Base-by-base conservation (phyloP, 2,888 invertebrate genomes). In the Dichetophora obliterata region DNA sequence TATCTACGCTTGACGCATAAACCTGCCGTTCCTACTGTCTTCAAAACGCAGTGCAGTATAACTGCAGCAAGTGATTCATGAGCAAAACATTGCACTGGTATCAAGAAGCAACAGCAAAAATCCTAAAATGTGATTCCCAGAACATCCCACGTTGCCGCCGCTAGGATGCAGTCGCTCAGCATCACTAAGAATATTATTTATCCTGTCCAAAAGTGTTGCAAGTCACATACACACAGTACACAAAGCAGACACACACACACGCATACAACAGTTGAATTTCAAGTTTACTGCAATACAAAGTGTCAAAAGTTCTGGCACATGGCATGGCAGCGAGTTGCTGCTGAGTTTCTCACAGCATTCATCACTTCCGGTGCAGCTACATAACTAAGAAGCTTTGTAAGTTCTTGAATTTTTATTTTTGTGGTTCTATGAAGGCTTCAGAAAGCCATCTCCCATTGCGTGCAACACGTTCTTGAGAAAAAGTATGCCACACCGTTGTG, bases 181-280 rank as follows among this genome's bases (percentile, higher is more conserved):
- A 61, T 72, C 72, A 72, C 61, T 59, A 24, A n/a, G 27, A 72
- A 61, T 72, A 72, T 72, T 72, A 72, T 72, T 72, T 72, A 72
- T 72, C 61, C 72, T 72, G 61, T 72, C 61, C 43, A 61, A 61
- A 59, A 61, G 61, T 48, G 61, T 57, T 57, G 24, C 69, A 54
- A 68, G 52, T 8, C 54, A 54, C 48, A 54, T 27, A 27, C 31
- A 54, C 22, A 24, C 31, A 19, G 3, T 16, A 34, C 27, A 24
- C 61, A 24, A n/a, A 22, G 16, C 16, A 5, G 34, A 24, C n/a
- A 37, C n/a, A 19, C n/a, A 48, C 14, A 31, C 31, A 31, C 3
- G 31, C 31, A 31, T 5, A 31, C 31, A 31, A 16, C 27, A 50
- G 6, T 22, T 22, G 24, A 22, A 24, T 5, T 24, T 22, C 16